These are phyloP conservation scores for Drosophila micromelanica DNA, from an alignment of 1,140 invertebrate genomes.

Conservation along the genomic window DNA sequence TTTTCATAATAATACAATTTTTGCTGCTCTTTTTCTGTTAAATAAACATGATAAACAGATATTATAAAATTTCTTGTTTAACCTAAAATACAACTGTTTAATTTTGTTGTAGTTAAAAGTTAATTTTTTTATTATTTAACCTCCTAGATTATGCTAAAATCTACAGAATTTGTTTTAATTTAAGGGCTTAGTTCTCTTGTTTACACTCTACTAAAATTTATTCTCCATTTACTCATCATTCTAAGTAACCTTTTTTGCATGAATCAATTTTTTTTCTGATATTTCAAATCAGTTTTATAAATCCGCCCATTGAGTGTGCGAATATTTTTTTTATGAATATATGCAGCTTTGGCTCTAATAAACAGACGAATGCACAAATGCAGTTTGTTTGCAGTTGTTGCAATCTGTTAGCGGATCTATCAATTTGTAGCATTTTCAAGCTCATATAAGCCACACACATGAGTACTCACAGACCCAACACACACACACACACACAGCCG, in stretches of 20 bases:
- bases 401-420: slow-evolving; percentile 68
- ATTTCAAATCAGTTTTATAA: background rate
- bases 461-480: slow-evolving; percentile 4
- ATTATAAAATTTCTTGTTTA: no score
- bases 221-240: background rate
- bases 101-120: no score
- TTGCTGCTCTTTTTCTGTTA: no score
- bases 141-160: no score
- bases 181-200: no score
- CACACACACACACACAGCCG: slow-evolving; percentile 17
- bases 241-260: background rate
- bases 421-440: slow-evolving; percentile 75
- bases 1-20: no score
- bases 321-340: slow-evolving; percentile 12
- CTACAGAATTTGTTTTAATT: no score
- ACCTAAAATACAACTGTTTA: no score
- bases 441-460: slow-evolving; percentile 51
- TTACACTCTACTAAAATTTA: background rate
- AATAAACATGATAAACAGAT: no score
- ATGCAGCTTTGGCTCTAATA: slow-evolving; percentile 33
- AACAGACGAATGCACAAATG: slow-evolving; percentile 52
- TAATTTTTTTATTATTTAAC: no score
- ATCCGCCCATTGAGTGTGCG: background rate
- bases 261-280: background rate
- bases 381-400: slow-evolving; percentile 42